phyloP scores from a whole-genome alignment of 2,113 vertebrate species.

The Pteropus alecto region DNA sequence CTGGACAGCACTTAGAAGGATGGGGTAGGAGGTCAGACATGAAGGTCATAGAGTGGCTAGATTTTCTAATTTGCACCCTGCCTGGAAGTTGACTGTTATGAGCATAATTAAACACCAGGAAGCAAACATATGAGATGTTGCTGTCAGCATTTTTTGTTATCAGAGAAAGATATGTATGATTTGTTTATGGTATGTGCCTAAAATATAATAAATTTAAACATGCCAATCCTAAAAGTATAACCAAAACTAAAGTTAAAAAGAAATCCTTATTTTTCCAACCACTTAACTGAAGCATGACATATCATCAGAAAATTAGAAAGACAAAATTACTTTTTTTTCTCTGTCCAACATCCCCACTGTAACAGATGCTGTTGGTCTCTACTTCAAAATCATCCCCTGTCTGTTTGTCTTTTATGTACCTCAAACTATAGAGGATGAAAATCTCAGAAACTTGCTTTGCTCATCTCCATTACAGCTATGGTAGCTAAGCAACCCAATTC shows the following conservation, averaged over 20 bases:
- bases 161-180: neutral
- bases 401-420: neutral
- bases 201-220: slow-evolving; percentile 2
- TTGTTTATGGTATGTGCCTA: neutral
- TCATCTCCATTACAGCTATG: neutral
- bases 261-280: neutral
- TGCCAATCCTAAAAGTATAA: neutral
- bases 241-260: neutral
- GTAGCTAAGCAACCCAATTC: neutral
- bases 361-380: neutral
- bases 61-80: neutral
- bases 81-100: neutral
- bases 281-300: neutral
- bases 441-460: neutral
- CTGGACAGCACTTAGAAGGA: neutral
- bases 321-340: neutral
- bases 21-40: neutral
- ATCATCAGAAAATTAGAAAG: neutral
- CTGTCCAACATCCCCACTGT: neutral
- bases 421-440: neutral
- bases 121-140: neutral
- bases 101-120: neutral
- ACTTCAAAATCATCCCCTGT: neutral
- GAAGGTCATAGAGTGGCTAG: neutral
- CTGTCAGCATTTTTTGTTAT: neutral